Conservation (phyloP, 2,797 vertebrate species). For the Melanogrammus aeglefinus region DNA sequence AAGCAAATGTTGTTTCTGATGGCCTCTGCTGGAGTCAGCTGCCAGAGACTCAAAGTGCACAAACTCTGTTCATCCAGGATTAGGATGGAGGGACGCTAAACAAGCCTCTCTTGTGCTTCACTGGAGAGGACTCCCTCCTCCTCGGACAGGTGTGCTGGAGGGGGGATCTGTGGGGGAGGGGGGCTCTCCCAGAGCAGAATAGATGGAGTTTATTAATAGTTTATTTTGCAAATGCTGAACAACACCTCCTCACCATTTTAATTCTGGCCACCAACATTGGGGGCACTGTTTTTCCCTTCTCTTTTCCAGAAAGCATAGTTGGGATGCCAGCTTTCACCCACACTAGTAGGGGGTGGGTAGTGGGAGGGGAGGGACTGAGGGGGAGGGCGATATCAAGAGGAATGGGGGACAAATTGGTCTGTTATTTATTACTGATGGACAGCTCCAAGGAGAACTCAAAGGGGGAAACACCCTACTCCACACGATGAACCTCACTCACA, state of each 20-base stretch:
- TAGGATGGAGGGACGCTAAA: constrained; percentile 50
- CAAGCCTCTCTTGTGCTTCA: constrained; percentile 54
- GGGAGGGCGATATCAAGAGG: constrained; percentile 37
- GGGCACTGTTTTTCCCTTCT: constrained; percentile 45
- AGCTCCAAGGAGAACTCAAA: constrained; percentile 59
- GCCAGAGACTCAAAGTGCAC: constrained; percentile 16
- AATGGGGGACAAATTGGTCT: constrained; percentile 54
- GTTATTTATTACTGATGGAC: constrained; percentile 65
- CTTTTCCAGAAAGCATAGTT: constrained; percentile 69
- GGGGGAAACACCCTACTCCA: constrained; percentile 53
- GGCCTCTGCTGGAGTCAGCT: constrained; percentile 2
- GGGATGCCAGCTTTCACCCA: constrained; percentile 72
- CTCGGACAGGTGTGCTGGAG: constrained; percentile 65
- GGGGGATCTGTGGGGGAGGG: constrained; percentile 8
- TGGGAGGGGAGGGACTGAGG: constrained; percentile 22
- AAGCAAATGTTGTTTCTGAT: constrained; percentile 32
- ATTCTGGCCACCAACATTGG: constrained; percentile 54
- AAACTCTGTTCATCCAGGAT: constrained; percentile 52
- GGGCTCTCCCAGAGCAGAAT: constrained; percentile 30
- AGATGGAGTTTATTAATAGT: constrained; percentile 35
- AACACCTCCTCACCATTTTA: constrained; percentile 35
- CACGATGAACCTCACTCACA: constrained; percentile 61
- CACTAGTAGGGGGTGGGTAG: constrained; percentile 46
- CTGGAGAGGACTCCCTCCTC: constrained; percentile 29
- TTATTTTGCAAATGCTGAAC: constrained; percentile 17